Percentiles rank a stretch among this genome's conserved stretches.
These are phyloP conservation scores for Passerina amoena DNA, from an alignment of 2,113 vertebrate genomes.

Conservation along the genomic window DNA sequence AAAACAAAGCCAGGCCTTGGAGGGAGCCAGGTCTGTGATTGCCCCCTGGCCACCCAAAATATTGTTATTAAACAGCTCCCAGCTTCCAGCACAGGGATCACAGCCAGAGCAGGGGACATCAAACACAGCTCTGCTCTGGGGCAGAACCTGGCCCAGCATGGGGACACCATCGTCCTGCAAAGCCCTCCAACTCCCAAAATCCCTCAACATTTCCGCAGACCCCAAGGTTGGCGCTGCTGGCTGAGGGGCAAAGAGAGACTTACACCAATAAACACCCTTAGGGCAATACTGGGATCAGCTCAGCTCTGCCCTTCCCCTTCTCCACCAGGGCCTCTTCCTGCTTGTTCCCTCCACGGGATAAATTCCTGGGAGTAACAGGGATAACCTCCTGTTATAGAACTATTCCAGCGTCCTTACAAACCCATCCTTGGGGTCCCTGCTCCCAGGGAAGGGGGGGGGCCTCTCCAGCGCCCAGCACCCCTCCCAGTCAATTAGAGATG, in stretches of 20 bases:
- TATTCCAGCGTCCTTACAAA: neutral
- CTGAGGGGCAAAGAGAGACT: rapidly evolving
- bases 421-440: rapidly evolving
- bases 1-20: neutral
- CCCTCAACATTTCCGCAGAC: neutral
- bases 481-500: neutral
- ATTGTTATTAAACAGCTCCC: neutral
- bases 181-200: rapidly evolving
- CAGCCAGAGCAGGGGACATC: rapidly evolving
- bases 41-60: neutral
- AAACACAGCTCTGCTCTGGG: rapidly evolving
- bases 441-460: neutral
- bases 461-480: neutral
- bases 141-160: neutral
- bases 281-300: neutral
- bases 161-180: neutral
- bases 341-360: rapidly evolving
- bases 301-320: neutral
- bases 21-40: neutral
- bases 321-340: rapidly evolving
- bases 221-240: neutral
- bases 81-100: rapidly evolving
- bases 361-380: neutral
- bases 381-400: rapidly evolving
- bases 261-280: rapidly evolving